Evolutionary conservation across 2,797 vertebrate genomes (phyloP).

Genomic region (Protonibea diacanthus): DNA sequence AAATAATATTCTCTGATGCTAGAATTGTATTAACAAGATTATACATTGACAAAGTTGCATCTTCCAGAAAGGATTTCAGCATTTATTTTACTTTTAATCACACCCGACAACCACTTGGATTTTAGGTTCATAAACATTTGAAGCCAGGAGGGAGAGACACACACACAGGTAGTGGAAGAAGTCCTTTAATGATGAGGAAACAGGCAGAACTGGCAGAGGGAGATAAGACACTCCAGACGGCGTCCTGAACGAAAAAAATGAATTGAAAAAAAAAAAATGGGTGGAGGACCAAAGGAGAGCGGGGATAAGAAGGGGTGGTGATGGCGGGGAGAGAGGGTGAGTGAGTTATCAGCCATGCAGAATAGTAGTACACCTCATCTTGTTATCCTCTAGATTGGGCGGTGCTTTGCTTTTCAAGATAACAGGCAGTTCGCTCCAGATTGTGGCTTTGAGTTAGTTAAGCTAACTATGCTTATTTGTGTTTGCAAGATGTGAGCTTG

Average conservation of each 20-base stretch:
- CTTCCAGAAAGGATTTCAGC: constrained; percentile 20
- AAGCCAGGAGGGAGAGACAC: constrained; percentile 24
- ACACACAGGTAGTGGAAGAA: constrained; percentile 69
- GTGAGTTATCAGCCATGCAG: constrained; percentile 80
- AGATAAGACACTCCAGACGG: constrained; percentile 76
- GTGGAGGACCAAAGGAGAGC: constrained; percentile 56
- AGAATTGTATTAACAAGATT: constrained; percentile 12
- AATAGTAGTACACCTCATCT: constrained; percentile 68
- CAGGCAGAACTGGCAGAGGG: constrained; percentile 80
- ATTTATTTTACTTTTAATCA: constrained; percentile 33
- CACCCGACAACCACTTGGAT: constrained; percentile 14
- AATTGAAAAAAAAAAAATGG: constrained; percentile 68
- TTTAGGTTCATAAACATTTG: constrained; percentile 39
- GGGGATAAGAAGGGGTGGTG: constrained; percentile 6
- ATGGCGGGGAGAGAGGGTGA: constrained; percentile 16
- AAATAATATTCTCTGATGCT: constrained; percentile 7
- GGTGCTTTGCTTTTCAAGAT: constrained; percentile 51
- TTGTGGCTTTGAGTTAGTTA: constrained; percentile 41
- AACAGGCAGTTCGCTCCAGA: constrained; percentile 52
- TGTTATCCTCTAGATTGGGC: constrained; percentile 59
- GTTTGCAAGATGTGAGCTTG: constrained; percentile 23
- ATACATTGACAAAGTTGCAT: constrained; percentile 2
- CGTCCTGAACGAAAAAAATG: constrained; percentile 66
- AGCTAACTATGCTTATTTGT: constrained; percentile 51
- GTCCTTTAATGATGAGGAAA: constrained; percentile 82